A percentile compares a stretch with the other conserved stretches of the same genome.
These are phyloP conservation scores for Palloptera scutellata DNA, from an alignment of 2,888 invertebrate species.

Conservation along the genomic window DNA sequence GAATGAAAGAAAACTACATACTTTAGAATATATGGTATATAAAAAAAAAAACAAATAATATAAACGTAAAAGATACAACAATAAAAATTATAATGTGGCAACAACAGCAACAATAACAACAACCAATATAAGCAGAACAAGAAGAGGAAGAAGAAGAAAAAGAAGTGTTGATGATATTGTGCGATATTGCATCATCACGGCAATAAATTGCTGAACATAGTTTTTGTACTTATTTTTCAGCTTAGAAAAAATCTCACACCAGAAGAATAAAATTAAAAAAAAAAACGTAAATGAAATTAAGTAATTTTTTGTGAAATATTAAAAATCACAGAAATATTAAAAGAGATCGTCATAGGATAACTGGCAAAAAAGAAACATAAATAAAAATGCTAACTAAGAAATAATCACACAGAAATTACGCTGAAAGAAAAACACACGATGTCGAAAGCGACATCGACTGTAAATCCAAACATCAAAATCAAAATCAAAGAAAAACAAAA, in stretches of 20 bases:
- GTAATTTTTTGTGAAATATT: too few relatives aligned
- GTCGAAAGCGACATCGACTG: not conserved
- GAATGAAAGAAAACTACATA: too few relatives aligned
- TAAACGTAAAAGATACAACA: not conserved
- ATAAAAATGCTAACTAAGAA: not conserved
- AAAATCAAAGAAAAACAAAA: not conserved
- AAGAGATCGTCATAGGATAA: not conserved
- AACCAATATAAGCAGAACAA: too few relatives aligned
- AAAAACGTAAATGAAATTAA: conserved; percentile 1
- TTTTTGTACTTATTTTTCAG: not conserved
- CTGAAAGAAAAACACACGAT: not conserved
- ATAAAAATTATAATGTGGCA: not conserved
- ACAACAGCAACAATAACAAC: conserved; percentile 12
- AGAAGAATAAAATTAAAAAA: not conserved
- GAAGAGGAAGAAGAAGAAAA: too few relatives aligned
- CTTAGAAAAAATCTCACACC: not conserved
- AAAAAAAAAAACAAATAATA: too few relatives aligned
- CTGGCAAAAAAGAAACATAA: not conserved
- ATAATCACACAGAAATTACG: not conserved
- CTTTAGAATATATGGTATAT: too few relatives aligned
- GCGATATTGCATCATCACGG: conserved; percentile 25
- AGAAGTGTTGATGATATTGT: not conserved
- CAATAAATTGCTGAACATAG: conserved; percentile 16
- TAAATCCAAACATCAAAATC: not conserved
- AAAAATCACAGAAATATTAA: conserved; percentile 3